A percentile compares a stretch with the other conserved stretches of the same genome.
Conservation (phyloP, 2,888 invertebrate species). For the Alsophila aescularia region DNA sequence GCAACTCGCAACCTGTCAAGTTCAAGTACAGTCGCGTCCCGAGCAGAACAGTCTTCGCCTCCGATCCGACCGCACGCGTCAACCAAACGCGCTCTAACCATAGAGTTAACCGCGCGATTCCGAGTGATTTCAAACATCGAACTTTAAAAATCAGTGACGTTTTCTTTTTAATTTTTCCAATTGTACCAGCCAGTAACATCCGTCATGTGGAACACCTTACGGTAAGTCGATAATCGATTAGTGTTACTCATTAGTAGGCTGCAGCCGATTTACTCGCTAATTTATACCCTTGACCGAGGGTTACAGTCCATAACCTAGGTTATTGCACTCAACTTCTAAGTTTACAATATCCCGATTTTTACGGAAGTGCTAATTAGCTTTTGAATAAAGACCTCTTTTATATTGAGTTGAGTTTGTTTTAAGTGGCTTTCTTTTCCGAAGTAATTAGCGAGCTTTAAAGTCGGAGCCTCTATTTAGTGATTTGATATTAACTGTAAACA, state of each 20-base stretch:
- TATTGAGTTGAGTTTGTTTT: constrained; percentile 8
- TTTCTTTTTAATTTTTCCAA: constrained; percentile 44
- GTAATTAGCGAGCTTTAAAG: constrained; percentile 13
- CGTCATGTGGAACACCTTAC: constrained; percentile 72
- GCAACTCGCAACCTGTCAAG: constrained; percentile 73
- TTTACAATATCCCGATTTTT: constrained; percentile 46
- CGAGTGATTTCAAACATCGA: constrained; percentile 49
- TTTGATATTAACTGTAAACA: background rate
- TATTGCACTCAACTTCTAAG: constrained; percentile 50
- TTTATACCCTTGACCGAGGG: constrained; percentile 54
- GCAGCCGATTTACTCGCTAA: constrained; percentile 44
- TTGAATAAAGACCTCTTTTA: constrained; percentile 40
- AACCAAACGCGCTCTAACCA: constrained; percentile 32
- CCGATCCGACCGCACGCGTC: constrained; percentile 53
- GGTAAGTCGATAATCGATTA: constrained; percentile 59
- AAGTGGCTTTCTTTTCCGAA: constrained; percentile 8
- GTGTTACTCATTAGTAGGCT: constrained; percentile 36
- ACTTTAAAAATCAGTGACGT: constrained; percentile 44
- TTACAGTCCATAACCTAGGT: constrained; percentile 50
- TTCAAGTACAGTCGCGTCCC: constrained; percentile 68
- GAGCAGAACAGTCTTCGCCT: constrained; percentile 69
- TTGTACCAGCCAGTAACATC: constrained; percentile 40
- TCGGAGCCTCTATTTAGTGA: background rate
- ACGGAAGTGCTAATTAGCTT: constrained; percentile 50
- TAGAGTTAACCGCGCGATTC: constrained; percentile 51